phyloP scores from a whole-genome alignment of 2,797 vertebrate genomes.

The Sebastolobus altivelis region DNA sequence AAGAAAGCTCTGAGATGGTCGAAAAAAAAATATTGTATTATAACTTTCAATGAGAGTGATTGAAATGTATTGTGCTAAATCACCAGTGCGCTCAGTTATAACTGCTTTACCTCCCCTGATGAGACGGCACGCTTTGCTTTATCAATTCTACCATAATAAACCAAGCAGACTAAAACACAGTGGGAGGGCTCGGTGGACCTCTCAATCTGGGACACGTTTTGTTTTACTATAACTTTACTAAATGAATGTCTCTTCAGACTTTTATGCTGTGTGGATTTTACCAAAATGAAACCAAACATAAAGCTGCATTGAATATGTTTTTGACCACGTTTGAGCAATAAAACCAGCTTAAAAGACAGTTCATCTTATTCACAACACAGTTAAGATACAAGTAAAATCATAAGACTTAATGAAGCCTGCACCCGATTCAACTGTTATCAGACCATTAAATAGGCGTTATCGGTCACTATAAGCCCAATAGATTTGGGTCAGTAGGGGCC shows the following conservation, averaged over 20 bases:
- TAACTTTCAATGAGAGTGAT: constrained; percentile 27
- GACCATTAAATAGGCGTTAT: too few relatives aligned
- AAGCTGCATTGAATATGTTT: neutral
- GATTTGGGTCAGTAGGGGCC: too few relatives aligned
- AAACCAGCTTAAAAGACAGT: too few relatives aligned
- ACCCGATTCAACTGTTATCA: too few relatives aligned
- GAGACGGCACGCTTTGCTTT: neutral
- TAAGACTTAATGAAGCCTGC: neutral
- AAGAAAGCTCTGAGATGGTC: constrained; percentile 33
- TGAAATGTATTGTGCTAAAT: constrained; percentile 45
- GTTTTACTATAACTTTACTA: neutral
- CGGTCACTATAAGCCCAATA: too few relatives aligned
- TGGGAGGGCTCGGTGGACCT: neutral
- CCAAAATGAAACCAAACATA: neutral
- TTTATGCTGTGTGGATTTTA: neutral
- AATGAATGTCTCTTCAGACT: neutral
- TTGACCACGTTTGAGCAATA: neutral
- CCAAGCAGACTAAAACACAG: neutral
- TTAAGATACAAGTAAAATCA: neutral
- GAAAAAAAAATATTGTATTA: constrained; percentile 18
- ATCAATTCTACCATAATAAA: neutral
- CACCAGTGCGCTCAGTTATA: constrained; percentile 6
- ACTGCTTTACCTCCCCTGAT: constrained; percentile 9
- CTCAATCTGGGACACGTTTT: neutral
- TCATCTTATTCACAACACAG: neutral